Base-by-base conservation (phyloP, 1,140 invertebrate species). In the honey bee (Apis mellifera) region DNA sequence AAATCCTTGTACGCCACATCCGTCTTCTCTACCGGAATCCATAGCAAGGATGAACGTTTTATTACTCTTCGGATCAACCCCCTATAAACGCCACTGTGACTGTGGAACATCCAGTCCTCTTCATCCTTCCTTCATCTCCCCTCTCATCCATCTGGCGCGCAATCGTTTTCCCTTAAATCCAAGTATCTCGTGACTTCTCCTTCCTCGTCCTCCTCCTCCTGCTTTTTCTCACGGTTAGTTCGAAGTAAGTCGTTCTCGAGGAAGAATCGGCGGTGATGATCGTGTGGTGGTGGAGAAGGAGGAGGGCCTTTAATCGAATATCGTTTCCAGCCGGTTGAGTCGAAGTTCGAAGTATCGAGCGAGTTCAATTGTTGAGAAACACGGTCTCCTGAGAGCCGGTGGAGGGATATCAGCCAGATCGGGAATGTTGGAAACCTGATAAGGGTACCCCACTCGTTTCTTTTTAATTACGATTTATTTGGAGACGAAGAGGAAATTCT, bases 141-240 rank as follows among this genome's bases (percentile, higher is more conserved):
- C 32, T 5, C 32, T 2, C 82, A 66, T 73, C 82, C 82, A n/a
- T 73, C 82, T n/a, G 71, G 3, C 64, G 60, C n/a, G 77, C 77
- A 60, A 73, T 84, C 82, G 68, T 83, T 79, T 71, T 71, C 66
- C 82, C 77, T 84, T 57, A 69, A 69, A 80, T 68, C 82, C 64
- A 55, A 74, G 48, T 17, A 65, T 11, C 23, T 3, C 4, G 15
- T 26, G 1, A 9, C 55, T 64, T 15, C 26, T 19, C 17, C 5
- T 13, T 5, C n/a, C 42, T 50, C 8, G 11, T 59, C 52, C 32
- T 55, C 32, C 32, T 42, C 32, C 32, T 42, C 32, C 32, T 42
- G 32, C 32, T 42, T 42, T 42, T 42, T 42, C 32, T 42, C 32
- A 42, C 32, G 32, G 32, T 7, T 42, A 1, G 26, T 1, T 1